Evolutionary conservation across 2,113 vertebrate species (phyloP), one percentile per base, ranked within the genome.

Genomic region (Ceyx melanurus): DNA sequence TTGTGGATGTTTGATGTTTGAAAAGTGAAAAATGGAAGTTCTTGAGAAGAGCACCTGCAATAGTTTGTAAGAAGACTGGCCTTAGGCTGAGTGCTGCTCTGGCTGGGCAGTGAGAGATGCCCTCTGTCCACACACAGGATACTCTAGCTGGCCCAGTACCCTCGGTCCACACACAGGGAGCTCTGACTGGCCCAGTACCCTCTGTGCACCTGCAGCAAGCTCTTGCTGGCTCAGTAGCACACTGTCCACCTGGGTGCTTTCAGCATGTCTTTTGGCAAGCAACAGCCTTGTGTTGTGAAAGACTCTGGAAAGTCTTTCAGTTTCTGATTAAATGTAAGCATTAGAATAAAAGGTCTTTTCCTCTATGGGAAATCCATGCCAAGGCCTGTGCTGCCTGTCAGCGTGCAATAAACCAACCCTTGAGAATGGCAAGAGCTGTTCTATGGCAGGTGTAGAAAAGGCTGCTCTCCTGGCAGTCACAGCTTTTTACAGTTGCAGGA

Each of bases 321-420:
- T 33, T 76, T 81, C 77, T 18, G 11, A 51, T 72, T 65, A 56
- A 23, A 31, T 60, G 79, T 45, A 23, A 56, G 60, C 16, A 7
- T 35, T 43, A 56, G 33, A 54, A 56, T 50, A 37, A 78, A 43
- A 18, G 21, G 6, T 29, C 19, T 54, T 70, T 33, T 46, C 10
- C 33, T 68, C 1, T 43, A 10, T 74, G 0, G 0, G 46, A 28
- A 79, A 61, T 28, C 48, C 42, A 15, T 78, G 26, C 46, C 58
- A 29, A 67, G 53, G 33, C 9, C 14, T n/a, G 45, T 31, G 53
- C 14, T 42, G 28, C 43, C 43, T 86, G 54, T 91, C 43, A 21
- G 18, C 0, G 0, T 64, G 43, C 0, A 3, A 51, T 57, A 40
- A 51, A 45, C 35, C 0, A 1, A 8, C 57, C 43, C 43, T 54